Base-by-base conservation (phyloP, 2,113 vertebrate genomes). In the Chloropsis hardwickii region DNA sequence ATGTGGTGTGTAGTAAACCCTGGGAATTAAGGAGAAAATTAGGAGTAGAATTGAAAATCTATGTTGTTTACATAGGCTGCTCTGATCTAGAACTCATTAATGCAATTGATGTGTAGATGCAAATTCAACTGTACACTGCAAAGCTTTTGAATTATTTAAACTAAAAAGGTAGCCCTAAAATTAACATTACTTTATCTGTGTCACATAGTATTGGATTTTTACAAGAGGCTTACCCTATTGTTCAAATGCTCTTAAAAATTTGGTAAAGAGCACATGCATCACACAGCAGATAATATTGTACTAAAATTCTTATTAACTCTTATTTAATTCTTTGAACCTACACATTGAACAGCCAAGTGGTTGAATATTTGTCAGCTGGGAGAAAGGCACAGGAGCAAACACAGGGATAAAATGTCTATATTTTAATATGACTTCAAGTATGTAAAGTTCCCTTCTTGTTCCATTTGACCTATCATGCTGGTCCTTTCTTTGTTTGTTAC, bases 401-500 rank as follows among this genome's bases (percentile, higher is more conserved):
- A 73, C 6, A 37, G 17, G 16, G n/a, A 70, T 58, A 53, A 65
- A 56, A 69, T 24, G 1, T 33, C 5, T 56, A 39, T 6, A 20
- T 71, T 79, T 81, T 85, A 2, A 33, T 60, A 67, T 14, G 0
- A 51, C 88, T 78, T 92, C 40, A 61, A 22, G 2, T 19, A 12
- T 25, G 5, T 14, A 8, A 13, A 23, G 6, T 66, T 73, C 53
- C 12, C 3, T 66, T 14, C 18, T 65, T 65, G 7, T 39, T 94
- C 31, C 6, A 22, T 35, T 65, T 65, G 22, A 40, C 44, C 4
- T n/a, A 33, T 25, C 0, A 0, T 5, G 1, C 9, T 61, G 11
- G 1, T 31, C 9, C 14, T 67, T 84, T 60, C 4, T 50, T 61
- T 2, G 6, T 39, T 37, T 3, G 11, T 39, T 40, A 27, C 21